phyloP scores from a whole-genome alignment of 2,113 vertebrate species.

The Sceloporus tristichus region DNA sequence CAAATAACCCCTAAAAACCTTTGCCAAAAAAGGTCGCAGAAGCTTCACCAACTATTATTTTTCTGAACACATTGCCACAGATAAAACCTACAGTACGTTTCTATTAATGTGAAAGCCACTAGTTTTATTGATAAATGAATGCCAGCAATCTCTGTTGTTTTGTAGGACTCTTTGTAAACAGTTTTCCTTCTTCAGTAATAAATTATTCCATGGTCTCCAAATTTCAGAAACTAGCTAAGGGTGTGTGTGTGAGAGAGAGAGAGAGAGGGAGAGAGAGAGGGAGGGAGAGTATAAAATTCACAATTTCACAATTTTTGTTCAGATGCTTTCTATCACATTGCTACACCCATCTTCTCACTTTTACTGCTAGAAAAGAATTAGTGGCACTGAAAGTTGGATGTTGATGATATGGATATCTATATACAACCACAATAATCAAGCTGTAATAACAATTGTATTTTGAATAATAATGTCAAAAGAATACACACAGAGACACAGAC shows the following conservation, averaged over 20 bases:
- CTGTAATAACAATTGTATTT: too few species aligned
- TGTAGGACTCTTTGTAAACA: neutral
- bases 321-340: too few species aligned
- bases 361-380: too few species aligned
- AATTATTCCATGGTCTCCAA: neutral
- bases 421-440: too few species aligned
- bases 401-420: too few species aligned
- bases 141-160: neutral
- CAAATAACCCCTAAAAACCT: neutral
- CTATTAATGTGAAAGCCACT: neutral
- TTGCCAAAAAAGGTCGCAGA: neutral
- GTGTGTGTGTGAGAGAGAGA: neutral
- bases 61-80: neutral
- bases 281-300: neutral
- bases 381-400: too few species aligned
- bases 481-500: too few species aligned
- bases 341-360: too few species aligned
- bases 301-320: neutral
- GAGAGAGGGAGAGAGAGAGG: neutral
- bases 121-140: slow-evolving; percentile 3
- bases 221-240: neutral
- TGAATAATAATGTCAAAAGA: too few species aligned
- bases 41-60: neutral
- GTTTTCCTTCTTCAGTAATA: neutral
- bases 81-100: neutral